Conservation (phyloP, 2,888 invertebrate species). For the Nymphalis c-album region DNA sequence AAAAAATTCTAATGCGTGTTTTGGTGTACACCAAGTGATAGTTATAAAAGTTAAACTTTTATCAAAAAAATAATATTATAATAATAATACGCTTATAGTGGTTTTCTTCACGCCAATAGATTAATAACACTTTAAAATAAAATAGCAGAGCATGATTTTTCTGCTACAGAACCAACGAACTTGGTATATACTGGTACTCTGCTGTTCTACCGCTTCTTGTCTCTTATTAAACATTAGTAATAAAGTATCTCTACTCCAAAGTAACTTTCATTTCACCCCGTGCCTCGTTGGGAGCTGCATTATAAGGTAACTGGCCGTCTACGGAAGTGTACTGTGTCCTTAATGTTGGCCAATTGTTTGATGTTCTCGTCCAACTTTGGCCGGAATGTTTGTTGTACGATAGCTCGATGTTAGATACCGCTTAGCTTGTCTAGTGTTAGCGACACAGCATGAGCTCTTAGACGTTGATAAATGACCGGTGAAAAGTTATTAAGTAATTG, state of each 20-base stretch:
- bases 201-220: conserved; percentile 70
- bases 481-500: conserved; percentile 19
- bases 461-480: neutral
- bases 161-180: conserved; percentile 44
- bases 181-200: conserved; percentile 42
- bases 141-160: conserved; percentile 64
- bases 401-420: conserved; percentile 69
- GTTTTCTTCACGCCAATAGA: conserved; percentile 64
- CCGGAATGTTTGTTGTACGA: conserved; percentile 65
- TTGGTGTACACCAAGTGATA: conserved; percentile 68
- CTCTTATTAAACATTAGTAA: conserved; percentile 73
- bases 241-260: conserved; percentile 80
- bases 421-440: conserved; percentile 60
- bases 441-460: conserved; percentile 37
- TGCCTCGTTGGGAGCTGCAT: conserved; percentile 74
- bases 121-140: conserved; percentile 49
- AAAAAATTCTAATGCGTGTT: conserved; percentile 55
- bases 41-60: conserved; percentile 53
- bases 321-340: conserved; percentile 55
- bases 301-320: conserved; percentile 70
- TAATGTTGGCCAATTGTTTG: conserved; percentile 57
- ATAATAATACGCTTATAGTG: conserved; percentile 65
- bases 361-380: conserved; percentile 41
- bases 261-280: conserved; percentile 79
- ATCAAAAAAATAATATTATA: conserved; percentile 42